Evolutionary conservation across 1,140 invertebrate genomes (phyloP).

Genomic region (Drosophila paulistorum): DNA sequence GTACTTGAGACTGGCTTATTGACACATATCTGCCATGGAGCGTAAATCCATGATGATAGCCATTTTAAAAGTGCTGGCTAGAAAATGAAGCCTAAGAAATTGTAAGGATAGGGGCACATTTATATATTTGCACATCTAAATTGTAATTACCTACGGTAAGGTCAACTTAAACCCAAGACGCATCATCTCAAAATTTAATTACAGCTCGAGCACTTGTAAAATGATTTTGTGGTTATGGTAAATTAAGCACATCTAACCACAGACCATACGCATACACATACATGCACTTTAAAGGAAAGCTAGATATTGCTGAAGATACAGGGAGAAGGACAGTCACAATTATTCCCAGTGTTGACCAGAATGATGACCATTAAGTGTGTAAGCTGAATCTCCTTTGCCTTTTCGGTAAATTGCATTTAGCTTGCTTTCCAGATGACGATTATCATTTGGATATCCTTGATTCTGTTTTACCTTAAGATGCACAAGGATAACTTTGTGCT

Average conservation of each 20-base stretch:
- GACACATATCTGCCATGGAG: constrained; percentile 50
- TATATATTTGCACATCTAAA: neutral
- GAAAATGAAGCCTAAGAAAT: neutral
- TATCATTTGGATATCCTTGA: constrained; percentile 17
- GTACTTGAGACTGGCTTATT: constrained; percentile 43
- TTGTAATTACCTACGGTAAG: constrained; percentile 1
- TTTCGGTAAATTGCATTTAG: constrained; percentile 53
- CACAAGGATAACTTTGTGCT: neutral
- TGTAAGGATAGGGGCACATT: neutral
- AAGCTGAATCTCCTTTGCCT: constrained; percentile 21
- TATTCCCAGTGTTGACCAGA: constrained; percentile 20
- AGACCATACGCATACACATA: constrained; percentile 21
- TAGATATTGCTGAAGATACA: neutral
- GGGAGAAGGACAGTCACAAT: constrained; percentile 27
- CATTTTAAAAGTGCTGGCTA: neutral
- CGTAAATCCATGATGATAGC: constrained; percentile 23
- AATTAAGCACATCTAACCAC: constrained; percentile 49
- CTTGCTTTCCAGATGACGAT: constrained; percentile 42
- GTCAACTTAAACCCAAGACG: constrained; percentile 15
- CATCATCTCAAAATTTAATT: constrained; percentile 53
- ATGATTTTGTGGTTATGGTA: constrained; percentile 47
- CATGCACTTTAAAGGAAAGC: neutral
- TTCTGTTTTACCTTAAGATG: neutral
- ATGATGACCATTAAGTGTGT: constrained; percentile 27
- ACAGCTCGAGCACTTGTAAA: constrained; percentile 43